phyloP scores from a whole-genome alignment of 2,113 vertebrate species.

The Zapus hudsonius region DNA sequence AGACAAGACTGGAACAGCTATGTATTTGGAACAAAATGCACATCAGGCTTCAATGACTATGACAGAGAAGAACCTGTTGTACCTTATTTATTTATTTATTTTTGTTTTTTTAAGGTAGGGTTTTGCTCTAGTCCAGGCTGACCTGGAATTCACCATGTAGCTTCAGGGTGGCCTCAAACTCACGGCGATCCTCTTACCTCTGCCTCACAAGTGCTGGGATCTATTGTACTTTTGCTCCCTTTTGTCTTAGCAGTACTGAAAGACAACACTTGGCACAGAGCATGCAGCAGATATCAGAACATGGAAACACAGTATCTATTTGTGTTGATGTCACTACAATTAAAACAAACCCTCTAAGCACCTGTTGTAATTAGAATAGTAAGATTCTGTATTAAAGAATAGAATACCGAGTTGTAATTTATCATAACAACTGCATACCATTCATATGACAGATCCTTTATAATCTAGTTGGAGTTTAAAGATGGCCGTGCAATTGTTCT shows the following conservation, averaged over 20 bases:
- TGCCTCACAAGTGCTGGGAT: too few species aligned
- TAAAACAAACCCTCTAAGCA: not conserved
- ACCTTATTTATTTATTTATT: too few species aligned
- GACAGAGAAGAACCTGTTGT: too few species aligned
- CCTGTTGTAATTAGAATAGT: not conserved
- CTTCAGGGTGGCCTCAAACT: too few species aligned
- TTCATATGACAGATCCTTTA: too few species aligned
- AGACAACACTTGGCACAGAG: not conserved
- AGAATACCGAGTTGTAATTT: not conserved
- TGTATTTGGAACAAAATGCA: not conserved
- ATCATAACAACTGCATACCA: not conserved
- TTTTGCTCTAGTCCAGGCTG: too few species aligned
- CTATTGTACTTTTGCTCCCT: not conserved
- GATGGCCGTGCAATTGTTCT: not conserved
- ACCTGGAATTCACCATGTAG: too few species aligned
- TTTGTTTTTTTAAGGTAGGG: too few species aligned
- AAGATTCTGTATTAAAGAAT: not conserved
- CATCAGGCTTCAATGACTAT: not conserved
- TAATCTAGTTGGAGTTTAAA: not conserved
- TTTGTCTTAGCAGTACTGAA: not conserved
- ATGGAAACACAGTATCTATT: not conserved
- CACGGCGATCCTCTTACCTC: too few species aligned
- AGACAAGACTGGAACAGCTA: not conserved
- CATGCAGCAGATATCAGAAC: not conserved
- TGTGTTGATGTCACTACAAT: not conserved